A percentile compares a stretch with the other conserved stretches of the same genome.
Evolutionary conservation across 2,797 vertebrate species (phyloP).

Genomic region (Remorina albescens): DNA sequence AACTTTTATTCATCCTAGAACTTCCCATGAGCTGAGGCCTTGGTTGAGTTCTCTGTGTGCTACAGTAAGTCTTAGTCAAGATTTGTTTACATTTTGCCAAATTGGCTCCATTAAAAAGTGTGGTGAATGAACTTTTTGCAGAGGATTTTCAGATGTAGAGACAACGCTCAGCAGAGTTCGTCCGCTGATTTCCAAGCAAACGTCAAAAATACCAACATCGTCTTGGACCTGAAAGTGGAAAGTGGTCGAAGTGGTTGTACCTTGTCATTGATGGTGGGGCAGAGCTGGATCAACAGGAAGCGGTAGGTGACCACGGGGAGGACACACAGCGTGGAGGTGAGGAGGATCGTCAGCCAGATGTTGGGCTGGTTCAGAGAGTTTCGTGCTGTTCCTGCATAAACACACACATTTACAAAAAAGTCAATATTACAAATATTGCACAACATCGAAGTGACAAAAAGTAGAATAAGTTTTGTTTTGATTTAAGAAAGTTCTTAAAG

Average conservation of each 20-base stretch:
- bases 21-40: too few species aligned
- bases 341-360: constrained; percentile 90
- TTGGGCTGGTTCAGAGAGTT: constrained; percentile 89
- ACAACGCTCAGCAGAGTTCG: background rate
- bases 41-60: too few species aligned
- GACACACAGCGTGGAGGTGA: constrained; percentile 89
- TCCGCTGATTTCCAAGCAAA: background rate
- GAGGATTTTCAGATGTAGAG: background rate
- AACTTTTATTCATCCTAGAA: too few species aligned
- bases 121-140: background rate
- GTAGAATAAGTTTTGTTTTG: background rate
- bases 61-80: background rate
- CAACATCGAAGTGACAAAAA: background rate
- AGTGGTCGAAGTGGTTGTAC: constrained; percentile 68
- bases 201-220: background rate
- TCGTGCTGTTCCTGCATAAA: constrained; percentile 87
- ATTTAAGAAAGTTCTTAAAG: too few species aligned
- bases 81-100: background rate
- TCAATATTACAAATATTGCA: too few species aligned
- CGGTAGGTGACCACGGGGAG: constrained; percentile 88
- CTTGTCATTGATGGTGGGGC: constrained; percentile 89
- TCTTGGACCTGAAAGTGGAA: background rate
- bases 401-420: background rate
- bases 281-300: constrained; percentile 88
- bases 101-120: background rate